These are phyloP conservation scores for Branchipolynoe longqiensis DNA, from an alignment of 2,888 invertebrate genomes.

Conservation along the genomic window DNA sequence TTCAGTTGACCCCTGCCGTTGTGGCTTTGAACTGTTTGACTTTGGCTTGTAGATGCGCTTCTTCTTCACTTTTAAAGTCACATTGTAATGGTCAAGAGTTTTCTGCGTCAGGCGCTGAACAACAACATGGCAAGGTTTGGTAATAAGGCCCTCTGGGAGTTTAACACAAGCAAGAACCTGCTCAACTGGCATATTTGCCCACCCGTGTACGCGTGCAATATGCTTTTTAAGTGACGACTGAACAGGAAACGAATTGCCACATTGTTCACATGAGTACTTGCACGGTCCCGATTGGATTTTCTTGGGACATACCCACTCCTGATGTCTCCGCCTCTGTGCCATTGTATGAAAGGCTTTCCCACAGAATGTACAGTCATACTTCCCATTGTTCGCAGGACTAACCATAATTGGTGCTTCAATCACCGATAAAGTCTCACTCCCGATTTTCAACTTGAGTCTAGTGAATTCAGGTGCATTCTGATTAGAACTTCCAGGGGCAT, in stretches of 20 bases:
- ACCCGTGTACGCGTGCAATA: conserved; percentile 40
- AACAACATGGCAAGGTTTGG: conserved; percentile 31
- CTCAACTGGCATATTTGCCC: conserved; percentile 48
- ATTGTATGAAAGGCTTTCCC: conserved; percentile 60
- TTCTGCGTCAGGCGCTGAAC: conserved; percentile 11
- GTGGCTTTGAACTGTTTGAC: neutral
- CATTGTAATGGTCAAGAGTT: conserved; percentile 41
- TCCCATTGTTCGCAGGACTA: conserved; percentile 32
- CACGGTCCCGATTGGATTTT: conserved; percentile 55
- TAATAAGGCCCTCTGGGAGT: conserved; percentile 38
- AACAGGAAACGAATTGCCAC: conserved; percentile 41
- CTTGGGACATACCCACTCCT: conserved; percentile 62
- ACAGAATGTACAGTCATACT: conserved; percentile 60
- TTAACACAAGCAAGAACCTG: conserved; percentile 48
- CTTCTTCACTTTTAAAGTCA: conserved; percentile 57
- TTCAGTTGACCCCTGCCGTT: conserved; percentile 26
- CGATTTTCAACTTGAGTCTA: conserved; percentile 20
- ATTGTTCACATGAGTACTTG: conserved; percentile 42
- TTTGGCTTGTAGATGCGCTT: conserved; percentile 52
- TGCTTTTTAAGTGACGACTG: conserved; percentile 46
- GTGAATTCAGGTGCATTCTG: conserved; percentile 25
- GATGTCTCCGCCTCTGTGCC: conserved; percentile 62
- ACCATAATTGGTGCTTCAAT: conserved; percentile 39
- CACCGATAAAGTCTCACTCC: conserved; percentile 38
- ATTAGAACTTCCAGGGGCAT: neutral